Conservation (phyloP, 1,140 invertebrate genomes). For the Temnothorax nylanderi region DNA sequence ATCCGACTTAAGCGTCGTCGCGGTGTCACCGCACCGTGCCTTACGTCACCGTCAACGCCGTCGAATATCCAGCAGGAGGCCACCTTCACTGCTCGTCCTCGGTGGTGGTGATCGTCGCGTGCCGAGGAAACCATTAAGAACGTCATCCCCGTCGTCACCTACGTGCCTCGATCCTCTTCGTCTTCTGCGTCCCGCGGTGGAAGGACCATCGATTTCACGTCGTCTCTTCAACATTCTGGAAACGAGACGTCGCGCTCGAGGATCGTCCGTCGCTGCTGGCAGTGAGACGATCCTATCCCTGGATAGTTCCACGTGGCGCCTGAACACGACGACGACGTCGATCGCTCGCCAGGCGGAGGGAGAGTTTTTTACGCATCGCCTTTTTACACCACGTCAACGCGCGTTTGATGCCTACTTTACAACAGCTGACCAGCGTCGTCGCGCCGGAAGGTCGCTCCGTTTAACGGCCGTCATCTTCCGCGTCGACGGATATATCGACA, state of each 20-base stretch:
- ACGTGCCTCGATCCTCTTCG: conserved; percentile 67
- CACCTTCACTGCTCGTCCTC: conserved; percentile 25
- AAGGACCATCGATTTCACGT: conserved; percentile 24
- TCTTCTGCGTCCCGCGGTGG: conserved; percentile 17
- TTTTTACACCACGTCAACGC: conserved; percentile 62
- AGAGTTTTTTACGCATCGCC: conserved; percentile 64
- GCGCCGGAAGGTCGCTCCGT: conserved; percentile 27
- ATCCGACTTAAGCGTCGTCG: conserved; percentile 76
- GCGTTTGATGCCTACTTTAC: conserved; percentile 74
- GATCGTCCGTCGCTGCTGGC: conserved; percentile 12
- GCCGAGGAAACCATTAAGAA: conserved; percentile 37
- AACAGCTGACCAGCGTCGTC: conserved; percentile 50
- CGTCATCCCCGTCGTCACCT: conserved; percentile 43
- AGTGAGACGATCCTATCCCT: not conserved
- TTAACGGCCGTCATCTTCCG: conserved; percentile 50
- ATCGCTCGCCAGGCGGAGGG: not conserved
- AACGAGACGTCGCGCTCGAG: not conserved
- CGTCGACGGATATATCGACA: conserved; percentile 68
- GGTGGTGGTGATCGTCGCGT: conserved; percentile 23
- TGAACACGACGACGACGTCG: not conserved
- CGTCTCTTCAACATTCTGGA: not conserved
- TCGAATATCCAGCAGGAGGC: conserved; percentile 56
- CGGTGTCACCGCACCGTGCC: conserved; percentile 17
- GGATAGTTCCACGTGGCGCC: not conserved
- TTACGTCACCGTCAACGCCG: conserved; percentile 49